Conservation (phyloP, 2,888 invertebrate genomes). For the Zaprionus lineosus region DNA sequence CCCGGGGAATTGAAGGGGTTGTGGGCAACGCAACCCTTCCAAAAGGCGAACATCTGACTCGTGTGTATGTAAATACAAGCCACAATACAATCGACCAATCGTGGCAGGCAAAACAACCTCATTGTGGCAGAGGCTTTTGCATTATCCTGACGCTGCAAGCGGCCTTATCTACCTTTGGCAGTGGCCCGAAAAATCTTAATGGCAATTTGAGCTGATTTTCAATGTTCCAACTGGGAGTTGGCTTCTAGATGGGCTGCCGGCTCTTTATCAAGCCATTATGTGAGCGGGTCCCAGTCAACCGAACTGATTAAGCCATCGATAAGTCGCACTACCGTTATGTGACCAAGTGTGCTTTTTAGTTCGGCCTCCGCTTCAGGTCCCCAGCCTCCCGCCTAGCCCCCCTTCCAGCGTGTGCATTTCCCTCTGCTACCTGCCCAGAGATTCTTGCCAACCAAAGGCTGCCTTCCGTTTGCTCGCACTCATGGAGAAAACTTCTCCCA, state of each 20-base stretch:
- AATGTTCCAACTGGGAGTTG: conserved; percentile 83
- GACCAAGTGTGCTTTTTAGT: conserved; percentile 6
- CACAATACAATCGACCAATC: conserved; percentile 50
- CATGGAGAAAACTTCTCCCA: conserved; percentile 31
- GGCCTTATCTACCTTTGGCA: conserved; percentile 60
- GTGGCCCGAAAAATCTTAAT: conserved; percentile 77
- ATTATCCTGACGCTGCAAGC: conserved; percentile 54
- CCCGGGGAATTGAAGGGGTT: conserved; percentile 57
- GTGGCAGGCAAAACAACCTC: conserved; percentile 55
- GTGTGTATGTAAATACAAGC: conserved; percentile 1
- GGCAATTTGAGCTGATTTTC: conserved; percentile 83
- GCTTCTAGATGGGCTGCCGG: conserved; percentile 34
- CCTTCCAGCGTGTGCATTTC: conserved; percentile 5
- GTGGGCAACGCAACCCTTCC: conserved; percentile 65
- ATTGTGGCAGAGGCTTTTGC: conserved; percentile 48
- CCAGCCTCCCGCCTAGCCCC: no score
- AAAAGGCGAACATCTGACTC: not conserved
- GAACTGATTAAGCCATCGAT: conserved; percentile 70
- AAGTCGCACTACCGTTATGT: conserved; percentile 53
- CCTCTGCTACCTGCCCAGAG: conserved; percentile 27
- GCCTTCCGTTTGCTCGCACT: conserved; percentile 63
- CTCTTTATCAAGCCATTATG: conserved; percentile 77
- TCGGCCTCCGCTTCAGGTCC: not conserved
- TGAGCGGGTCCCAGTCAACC: conserved; percentile 39
- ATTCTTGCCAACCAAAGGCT: conserved; percentile 47